Percentiles rank a stretch among this genome's conserved stretches.
Evolutionary conservation across 1,140 invertebrate species (phyloP).

Genomic region (Dendroctonus valens): DNA sequence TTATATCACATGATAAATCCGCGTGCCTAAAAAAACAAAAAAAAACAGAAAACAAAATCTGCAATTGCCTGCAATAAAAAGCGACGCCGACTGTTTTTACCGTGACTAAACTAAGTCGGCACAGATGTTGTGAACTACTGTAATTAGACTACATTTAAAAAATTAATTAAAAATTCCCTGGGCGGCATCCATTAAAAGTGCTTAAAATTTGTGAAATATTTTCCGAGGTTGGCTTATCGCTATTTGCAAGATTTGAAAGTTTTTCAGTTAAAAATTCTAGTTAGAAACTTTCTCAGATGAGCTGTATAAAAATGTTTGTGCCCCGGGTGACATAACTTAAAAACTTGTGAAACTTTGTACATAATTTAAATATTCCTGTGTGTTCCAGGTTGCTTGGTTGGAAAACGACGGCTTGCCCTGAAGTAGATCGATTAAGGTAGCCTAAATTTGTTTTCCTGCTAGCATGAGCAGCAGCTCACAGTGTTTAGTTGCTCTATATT

Average conservation of each 20-base stretch:
- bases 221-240: constrained; percentile 6
- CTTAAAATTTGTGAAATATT: constrained; percentile 25
- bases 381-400: background rate
- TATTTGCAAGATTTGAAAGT: constrained; percentile 21
- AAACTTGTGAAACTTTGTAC: constrained; percentile 22
- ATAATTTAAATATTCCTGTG: constrained; percentile 23
- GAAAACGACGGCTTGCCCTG: background rate
- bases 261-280: constrained; percentile 28
- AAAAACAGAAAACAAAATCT: no score
- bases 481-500: no score
- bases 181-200: background rate
- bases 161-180: constrained; percentile 22
- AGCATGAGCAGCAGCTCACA: no score
- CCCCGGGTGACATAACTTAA: constrained; percentile 19
- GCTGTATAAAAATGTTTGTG: constrained; percentile 19
- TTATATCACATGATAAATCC: no score
- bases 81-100: no score
- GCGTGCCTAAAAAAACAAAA: no score
- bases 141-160: constrained; percentile 10
- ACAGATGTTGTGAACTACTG: background rate
- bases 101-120: background rate
- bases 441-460: no score
- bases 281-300: constrained; percentile 3
- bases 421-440: background rate
- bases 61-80: no score